Conservation (phyloP, 2,888 invertebrate genomes). For the Temnothorax rugatulus region DNA sequence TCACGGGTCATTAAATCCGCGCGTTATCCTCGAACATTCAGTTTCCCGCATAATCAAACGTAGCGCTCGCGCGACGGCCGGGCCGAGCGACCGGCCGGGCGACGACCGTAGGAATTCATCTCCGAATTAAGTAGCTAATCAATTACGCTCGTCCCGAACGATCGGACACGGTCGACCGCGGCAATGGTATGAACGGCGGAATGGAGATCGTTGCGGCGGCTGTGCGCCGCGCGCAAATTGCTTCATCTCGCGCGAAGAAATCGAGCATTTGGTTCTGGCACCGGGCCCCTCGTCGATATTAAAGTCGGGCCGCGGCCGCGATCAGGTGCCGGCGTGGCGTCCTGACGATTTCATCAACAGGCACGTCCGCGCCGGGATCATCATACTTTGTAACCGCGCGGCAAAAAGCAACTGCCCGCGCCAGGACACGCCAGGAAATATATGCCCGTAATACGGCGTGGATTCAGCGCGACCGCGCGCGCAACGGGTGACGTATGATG, state of each 20-base stretch:
- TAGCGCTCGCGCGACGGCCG: neutral
- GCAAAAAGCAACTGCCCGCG: constrained; percentile 79
- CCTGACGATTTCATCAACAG: constrained; percentile 83
- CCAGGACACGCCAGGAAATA: constrained; percentile 77
- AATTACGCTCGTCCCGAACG: constrained; percentile 65
- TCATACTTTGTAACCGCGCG: constrained; percentile 83
- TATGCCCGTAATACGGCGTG: constrained; percentile 76
- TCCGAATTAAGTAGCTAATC: constrained; percentile 55
- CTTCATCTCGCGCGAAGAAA: constrained; percentile 71
- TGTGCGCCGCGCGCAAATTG: constrained; percentile 67
- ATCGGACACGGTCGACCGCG: constrained; percentile 52
- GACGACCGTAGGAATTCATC: constrained; percentile 32
- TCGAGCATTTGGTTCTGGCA: constrained; percentile 72
- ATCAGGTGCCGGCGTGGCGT: constrained; percentile 77
- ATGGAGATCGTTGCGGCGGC: constrained; percentile 55
- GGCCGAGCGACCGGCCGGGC: neutral
- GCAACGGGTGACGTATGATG: constrained; percentile 84
- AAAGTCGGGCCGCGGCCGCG: constrained; percentile 73
- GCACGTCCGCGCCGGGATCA: constrained; percentile 79
- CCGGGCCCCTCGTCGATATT: constrained; percentile 74
- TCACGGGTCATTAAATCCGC: constrained; percentile 22
- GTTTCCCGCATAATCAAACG: constrained; percentile 40
- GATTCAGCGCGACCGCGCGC: constrained; percentile 79
- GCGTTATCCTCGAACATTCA: constrained; percentile 19
- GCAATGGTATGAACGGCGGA: constrained; percentile 32